Evolutionary conservation across 2,888 invertebrate genomes (phyloP).

Genomic region (Apeira syringaria): DNA sequence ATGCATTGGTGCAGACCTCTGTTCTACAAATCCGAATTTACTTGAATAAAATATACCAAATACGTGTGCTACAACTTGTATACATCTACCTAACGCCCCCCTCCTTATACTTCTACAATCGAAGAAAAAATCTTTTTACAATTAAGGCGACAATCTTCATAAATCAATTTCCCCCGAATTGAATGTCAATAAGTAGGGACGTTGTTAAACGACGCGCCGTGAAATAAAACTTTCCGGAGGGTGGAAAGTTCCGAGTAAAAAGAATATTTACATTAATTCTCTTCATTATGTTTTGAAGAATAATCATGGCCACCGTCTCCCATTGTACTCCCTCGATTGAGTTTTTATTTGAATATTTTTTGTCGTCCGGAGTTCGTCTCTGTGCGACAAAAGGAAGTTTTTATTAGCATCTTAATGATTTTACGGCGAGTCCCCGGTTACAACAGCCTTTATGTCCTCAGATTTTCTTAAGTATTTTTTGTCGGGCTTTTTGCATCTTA

Average conservation of each 20-base stretch:
- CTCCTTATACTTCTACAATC: slow-evolving; percentile 21
- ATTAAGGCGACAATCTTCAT: slow-evolving; percentile 83
- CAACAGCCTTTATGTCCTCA: slow-evolving; percentile 84
- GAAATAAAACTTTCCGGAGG: slow-evolving; percentile 83
- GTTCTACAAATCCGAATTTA: slow-evolving; percentile 42
- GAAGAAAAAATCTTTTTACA: slow-evolving; percentile 67
- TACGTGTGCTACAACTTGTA: slow-evolving; percentile 7
- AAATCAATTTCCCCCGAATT: slow-evolving; percentile 84
- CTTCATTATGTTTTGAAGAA: slow-evolving; percentile 85
- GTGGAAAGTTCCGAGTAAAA: slow-evolving; percentile 77
- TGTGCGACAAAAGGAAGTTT: slow-evolving; percentile 83
- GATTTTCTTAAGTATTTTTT: slow-evolving; percentile 84
- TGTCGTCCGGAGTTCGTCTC: slow-evolving; percentile 73
- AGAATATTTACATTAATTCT: slow-evolving; percentile 85
- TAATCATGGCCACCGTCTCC: slow-evolving; percentile 80
- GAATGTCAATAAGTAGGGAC: slow-evolving; percentile 84
- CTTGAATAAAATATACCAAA: slow-evolving; percentile 21
- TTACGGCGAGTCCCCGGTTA: slow-evolving; percentile 83
- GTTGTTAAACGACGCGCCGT: slow-evolving; percentile 81
- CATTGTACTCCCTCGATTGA: slow-evolving; percentile 78
- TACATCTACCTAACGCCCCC: slow-evolving; percentile 2
- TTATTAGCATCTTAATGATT: slow-evolving; percentile 85
- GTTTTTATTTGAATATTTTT: slow-evolving; percentile 84
- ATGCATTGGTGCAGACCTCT: slow-evolving; percentile 67
- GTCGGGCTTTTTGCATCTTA: slow-evolving; percentile 82